Percentiles rank a stretch among this genome's conserved stretches.
Evolutionary conservation across 1,140 invertebrate genomes (phyloP).

Genomic region (Caligus rogercresseyi): DNA sequence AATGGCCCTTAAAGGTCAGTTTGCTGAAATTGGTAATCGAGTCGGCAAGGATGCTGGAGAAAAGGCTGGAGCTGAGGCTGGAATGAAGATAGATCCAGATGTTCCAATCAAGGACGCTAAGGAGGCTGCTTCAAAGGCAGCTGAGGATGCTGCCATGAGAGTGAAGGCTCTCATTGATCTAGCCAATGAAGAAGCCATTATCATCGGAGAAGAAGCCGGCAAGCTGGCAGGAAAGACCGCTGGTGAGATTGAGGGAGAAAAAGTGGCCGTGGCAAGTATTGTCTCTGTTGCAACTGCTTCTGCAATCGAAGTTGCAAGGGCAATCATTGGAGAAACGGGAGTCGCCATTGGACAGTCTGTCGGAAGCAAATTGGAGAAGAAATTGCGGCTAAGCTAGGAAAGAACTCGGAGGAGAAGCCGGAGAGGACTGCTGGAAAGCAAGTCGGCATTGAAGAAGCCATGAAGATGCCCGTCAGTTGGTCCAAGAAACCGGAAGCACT

Average conservation of each 20-base stretch:
- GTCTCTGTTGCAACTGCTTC: not conserved
- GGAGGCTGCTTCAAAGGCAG: conserved; percentile 6
- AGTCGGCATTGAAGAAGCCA: conserved; percentile 5
- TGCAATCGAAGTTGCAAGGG: conserved; percentile 2
- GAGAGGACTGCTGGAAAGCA: conserved; percentile 3
- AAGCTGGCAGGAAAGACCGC: conserved; percentile 15
- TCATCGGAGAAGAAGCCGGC: not conserved
- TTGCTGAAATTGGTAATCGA: conserved; percentile 15
- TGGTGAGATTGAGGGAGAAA: conserved; percentile 2
- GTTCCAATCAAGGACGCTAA: conserved; percentile 13
- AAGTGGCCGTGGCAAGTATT: not conserved
- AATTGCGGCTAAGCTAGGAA: conserved; percentile 16
- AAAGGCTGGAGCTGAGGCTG: conserved; percentile 11
- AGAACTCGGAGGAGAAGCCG: conserved; percentile 12
- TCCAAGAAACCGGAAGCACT: not conserved
- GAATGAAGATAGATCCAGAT: conserved; percentile 8
- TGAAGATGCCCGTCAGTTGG: not conserved
- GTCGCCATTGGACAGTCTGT: not conserved
- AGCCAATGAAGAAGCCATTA: not conserved
- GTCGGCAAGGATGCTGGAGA: not conserved
- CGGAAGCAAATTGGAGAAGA: conserved; percentile 8
- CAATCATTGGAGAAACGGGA: conserved; percentile 8
- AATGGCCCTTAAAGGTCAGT: conserved; percentile 1
- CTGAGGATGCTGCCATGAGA: conserved; percentile 8
- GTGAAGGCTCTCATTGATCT: conserved; percentile 8